Base-by-base conservation (phyloP, 2,113 vertebrate species). In the Microcebus murinus region DNA sequence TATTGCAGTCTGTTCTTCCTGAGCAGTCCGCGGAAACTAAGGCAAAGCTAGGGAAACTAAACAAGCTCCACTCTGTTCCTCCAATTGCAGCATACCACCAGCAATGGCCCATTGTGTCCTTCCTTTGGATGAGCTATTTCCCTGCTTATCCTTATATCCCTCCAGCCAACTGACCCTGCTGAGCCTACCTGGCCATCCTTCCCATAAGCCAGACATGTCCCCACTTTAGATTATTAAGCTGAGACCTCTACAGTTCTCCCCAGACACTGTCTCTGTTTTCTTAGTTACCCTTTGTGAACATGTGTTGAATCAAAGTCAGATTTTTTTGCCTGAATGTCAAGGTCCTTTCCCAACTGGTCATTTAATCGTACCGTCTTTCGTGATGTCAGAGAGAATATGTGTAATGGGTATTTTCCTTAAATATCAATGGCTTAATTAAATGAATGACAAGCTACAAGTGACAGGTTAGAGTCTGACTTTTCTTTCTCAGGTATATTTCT, bases 401-500 rank as follows among this genome's bases (percentile, higher is more conserved):
- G 29, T 39, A 77, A 55, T 73, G 52, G 15, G 29, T 61, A 76
- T 91, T 84, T 83, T 68, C 27, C 50, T 82, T n/a, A 67, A 61
- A 34, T 50, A 83, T 79, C 42, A 76, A 6, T 81, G 42, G 55
- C 13, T 73, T 92, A 67, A 73, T n/a, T 57, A 45, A 70, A 36
- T 48, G 18, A 81, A 76, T 70, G 42, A 73, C 52, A 63, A 81
- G 39, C 27, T 88, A 34, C 61, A 34, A 55, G 34, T 21, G 13
- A 89, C 71, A 91, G 21, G 71, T 45, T 48, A 57, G 61, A 81
- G 8, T 67, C 18, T 70, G 39, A 82, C 18, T 90, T 89, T 92
- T 90, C 57, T 74, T 90, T 89, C 57, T 81, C 67, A 86, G 45
- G 9, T 45, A 27, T 92, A 68, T 74, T 83, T 88, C 59, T 93